These are phyloP conservation scores for Alouatta palliata DNA, from an alignment of 2,113 vertebrate genomes.

Conservation along the genomic window DNA sequence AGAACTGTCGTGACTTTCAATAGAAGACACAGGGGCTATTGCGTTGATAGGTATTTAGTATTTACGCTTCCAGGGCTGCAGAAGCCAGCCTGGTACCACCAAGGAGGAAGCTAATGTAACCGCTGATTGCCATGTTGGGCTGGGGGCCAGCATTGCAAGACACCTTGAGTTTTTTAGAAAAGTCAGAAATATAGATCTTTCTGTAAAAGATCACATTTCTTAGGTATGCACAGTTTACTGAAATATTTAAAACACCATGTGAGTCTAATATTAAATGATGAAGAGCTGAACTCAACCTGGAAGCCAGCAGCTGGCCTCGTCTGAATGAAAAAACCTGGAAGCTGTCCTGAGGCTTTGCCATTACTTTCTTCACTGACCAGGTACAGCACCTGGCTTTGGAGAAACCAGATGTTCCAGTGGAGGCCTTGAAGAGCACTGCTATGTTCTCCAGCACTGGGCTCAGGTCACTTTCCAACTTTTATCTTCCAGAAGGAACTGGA, in stretches of 20 bases:
- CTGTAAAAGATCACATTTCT: neutral
- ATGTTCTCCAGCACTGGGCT: neutral
- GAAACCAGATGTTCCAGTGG: accelerated
- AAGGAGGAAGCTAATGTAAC: neutral
- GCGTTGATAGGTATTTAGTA: neutral
- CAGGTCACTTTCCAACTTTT: neutral
- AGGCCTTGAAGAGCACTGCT: neutral
- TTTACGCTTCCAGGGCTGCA: accelerated
- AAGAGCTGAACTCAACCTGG: neutral
- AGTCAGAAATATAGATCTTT: neutral
- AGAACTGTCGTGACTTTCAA: neutral
- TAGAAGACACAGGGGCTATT: neutral
- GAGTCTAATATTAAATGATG: neutral
- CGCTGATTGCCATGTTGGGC: no score
- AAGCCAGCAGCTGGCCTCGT: neutral
- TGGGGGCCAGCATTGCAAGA: neutral
- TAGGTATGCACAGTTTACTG: neutral
- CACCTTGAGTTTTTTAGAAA: neutral
- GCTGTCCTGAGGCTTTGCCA: neutral
- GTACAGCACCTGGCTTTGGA: neutral
- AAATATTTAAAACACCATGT: neutral
- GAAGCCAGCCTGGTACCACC: neutral
- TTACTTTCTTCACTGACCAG: neutral
- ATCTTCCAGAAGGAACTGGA: conserved; percentile 17
- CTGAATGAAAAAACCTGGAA: neutral